A percentile compares a stretch with the other conserved stretches of the same genome.
phyloP scores from a whole-genome alignment of 2,113 vertebrate species.

The Brachypodius melanocephalos region DNA sequence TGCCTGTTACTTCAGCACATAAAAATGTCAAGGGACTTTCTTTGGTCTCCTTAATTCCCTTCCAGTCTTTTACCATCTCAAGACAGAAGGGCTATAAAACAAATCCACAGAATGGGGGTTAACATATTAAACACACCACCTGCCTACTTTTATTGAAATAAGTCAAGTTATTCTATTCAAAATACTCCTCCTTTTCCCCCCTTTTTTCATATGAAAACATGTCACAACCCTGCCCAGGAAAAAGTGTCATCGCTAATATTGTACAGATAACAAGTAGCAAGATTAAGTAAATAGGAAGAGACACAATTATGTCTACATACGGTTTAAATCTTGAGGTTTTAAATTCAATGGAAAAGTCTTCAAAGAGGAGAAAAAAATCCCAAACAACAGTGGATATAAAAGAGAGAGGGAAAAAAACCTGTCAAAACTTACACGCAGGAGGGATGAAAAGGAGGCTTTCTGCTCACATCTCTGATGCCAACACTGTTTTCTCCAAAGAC shows the following conservation, averaged over 20 bases:
- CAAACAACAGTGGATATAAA: neutral
- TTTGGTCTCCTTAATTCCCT: constrained; percentile 18
- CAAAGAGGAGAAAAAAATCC: neutral
- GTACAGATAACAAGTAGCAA: neutral
- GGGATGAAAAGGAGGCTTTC: neutral
- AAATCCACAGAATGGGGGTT: neutral
- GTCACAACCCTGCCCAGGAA: neutral
- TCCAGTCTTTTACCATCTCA: neutral
- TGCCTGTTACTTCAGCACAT: neutral
- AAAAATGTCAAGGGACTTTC: constrained; percentile 9
- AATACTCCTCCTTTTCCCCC: neutral
- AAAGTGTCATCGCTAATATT: neutral
- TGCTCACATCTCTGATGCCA: neutral
- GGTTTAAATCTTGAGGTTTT: neutral
- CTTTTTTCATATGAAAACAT: neutral
- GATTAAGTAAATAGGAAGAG: neutral
- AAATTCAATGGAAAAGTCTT: neutral
- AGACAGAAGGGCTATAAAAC: neutral
- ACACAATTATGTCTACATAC: neutral
- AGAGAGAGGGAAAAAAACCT: neutral
- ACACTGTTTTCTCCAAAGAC: neutral
- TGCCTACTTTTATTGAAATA: neutral
- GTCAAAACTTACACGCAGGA: neutral
- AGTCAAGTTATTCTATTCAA: neutral
- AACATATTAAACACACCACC: neutral